phyloP scores from a whole-genome alignment of 2,797 vertebrate species.

The Neopelma chrysocephalum region DNA sequence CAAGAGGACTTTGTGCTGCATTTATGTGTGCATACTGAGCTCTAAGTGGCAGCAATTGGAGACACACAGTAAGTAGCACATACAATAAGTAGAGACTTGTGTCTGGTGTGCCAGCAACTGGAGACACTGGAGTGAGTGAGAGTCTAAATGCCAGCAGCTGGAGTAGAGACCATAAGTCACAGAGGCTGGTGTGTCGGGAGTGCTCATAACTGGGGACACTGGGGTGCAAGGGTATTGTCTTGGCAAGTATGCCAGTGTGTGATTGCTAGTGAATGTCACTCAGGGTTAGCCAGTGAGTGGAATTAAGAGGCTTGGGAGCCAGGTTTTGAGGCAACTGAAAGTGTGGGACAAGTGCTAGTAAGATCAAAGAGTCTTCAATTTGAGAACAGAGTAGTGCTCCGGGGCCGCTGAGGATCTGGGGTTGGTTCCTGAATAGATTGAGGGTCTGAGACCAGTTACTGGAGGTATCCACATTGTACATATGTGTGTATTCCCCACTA shows the following conservation, averaged over 20 bases:
- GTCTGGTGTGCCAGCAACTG: not conserved
- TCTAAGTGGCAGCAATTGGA: not conserved
- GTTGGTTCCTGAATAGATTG: not conserved
- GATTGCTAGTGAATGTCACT: not conserved
- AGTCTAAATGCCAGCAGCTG: not conserved
- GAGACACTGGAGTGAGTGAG: not conserved
- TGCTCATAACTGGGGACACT: fast-evolving
- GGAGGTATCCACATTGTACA: not conserved
- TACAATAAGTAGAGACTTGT: not conserved
- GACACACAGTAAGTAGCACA: not conserved
- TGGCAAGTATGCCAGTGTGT: not conserved
- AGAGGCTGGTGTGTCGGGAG: not conserved
- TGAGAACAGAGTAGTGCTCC: not conserved
- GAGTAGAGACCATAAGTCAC: not conserved
- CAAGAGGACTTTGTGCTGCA: fast-evolving
- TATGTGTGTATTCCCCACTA: not conserved
- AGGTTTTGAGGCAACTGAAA: not conserved
- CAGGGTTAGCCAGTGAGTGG: not conserved
- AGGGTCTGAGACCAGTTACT: not conserved
- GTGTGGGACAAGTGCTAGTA: not conserved
- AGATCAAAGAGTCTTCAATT: not conserved
- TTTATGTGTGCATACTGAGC: not conserved
- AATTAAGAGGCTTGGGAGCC: not conserved
- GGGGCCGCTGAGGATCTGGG: not conserved
- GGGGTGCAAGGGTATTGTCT: fast-evolving